A percentile compares a stretch with the other conserved stretches of the same genome.
These are phyloP conservation scores for Frieseomelitta varia DNA, from an alignment of 1,140 invertebrate species.

Conservation along the genomic window DNA sequence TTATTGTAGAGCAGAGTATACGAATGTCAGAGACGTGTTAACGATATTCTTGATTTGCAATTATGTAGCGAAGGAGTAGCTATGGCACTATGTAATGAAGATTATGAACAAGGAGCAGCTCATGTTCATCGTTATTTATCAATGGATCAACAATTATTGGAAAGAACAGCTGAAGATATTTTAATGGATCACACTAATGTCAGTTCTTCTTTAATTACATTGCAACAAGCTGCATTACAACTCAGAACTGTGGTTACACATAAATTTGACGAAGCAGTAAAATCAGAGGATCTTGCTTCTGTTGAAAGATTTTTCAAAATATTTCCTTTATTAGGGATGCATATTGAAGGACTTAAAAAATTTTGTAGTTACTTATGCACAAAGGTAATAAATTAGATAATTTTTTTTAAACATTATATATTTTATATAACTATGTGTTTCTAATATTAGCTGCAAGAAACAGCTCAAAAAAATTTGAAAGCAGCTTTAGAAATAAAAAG, in stretches of 20 bases:
- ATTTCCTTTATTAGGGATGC: constrained; percentile 96
- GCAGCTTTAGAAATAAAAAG: constrained; percentile 84
- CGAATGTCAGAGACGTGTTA: constrained; percentile 96
- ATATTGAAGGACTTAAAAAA: constrained; percentile 94
- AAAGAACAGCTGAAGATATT: constrained; percentile 90
- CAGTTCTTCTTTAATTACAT: constrained; percentile 89
- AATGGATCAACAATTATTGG: constrained; percentile 95
- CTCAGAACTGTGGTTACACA: constrained; percentile 87
- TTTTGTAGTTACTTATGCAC: constrained; percentile 95
- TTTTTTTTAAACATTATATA: constrained; percentile 1
- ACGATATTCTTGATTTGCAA: constrained; percentile 97
- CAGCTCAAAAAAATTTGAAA: constrained; percentile 89
- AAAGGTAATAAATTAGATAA: constrained; percentile 82
- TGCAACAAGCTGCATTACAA: constrained; percentile 93
- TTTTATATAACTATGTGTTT: constrained; percentile 8
- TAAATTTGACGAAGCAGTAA: constrained; percentile 96
- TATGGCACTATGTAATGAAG: constrained; percentile 94
- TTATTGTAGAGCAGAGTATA: constrained; percentile 91
- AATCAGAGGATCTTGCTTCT: constrained; percentile 93
- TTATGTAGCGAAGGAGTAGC: constrained; percentile 97
- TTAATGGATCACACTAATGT: constrained; percentile 87
- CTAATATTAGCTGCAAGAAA: constrained; percentile 84
- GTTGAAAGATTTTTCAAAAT: constrained; percentile 99
- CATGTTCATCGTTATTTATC: constrained; percentile 97
- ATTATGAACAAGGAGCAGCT: constrained; percentile 96